Evolutionary conservation across 2,888 invertebrate genomes (phyloP), one percentile per base, ranked within the genome.

Genomic region (Romanomermis culicivorax): DNA sequence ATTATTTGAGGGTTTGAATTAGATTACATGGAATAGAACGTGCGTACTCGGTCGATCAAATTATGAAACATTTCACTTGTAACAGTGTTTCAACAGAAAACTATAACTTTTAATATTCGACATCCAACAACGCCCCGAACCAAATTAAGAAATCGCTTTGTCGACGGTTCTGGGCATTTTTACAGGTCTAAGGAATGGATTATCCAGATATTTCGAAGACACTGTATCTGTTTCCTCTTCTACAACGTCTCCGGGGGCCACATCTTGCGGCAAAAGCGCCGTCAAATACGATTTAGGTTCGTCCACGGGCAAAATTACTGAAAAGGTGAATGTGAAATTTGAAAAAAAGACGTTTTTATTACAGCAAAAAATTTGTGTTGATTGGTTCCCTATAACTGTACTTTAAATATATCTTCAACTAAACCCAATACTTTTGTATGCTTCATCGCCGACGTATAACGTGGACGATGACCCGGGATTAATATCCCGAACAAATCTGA

Each of bases 201-300:
- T 83, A 68, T 83, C 82, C 60, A 81, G 80, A 17, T 66, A 58
- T 49, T 77, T 78, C 23, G 71, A 71, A 55, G 69, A 64, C 2
- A 61, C 55, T 17, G 61, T 60, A 11, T 57, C 60, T 2, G 59
- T 51, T 51, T 58, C 66, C 56, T 74, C 73, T 48, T 62, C 63
- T 65, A 85, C 84, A 67, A 87, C 86, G 43, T 68, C 64, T 66
- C 89, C 88, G 70, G 88, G 85, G 42, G 91, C 83, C 75, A 91
- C 88, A 73, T 93, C 91, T 61, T 84, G 84, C 1, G 89, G 89
- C 63, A 89, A 72, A 27, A 91, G 74, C 2, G 88, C 86, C 58
- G 81, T 79, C 45, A 87, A 70, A 68, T 89, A 89, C 1, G 87
- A 79, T 3, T 85, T 83, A 1, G 73, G 65, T 59, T 79, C 77